A percentile compares a stretch with the other conserved stretches of the same genome.
These are phyloP conservation scores for Prinia subflava DNA, from an alignment of 2,113 vertebrate species.

Conservation along the genomic window DNA sequence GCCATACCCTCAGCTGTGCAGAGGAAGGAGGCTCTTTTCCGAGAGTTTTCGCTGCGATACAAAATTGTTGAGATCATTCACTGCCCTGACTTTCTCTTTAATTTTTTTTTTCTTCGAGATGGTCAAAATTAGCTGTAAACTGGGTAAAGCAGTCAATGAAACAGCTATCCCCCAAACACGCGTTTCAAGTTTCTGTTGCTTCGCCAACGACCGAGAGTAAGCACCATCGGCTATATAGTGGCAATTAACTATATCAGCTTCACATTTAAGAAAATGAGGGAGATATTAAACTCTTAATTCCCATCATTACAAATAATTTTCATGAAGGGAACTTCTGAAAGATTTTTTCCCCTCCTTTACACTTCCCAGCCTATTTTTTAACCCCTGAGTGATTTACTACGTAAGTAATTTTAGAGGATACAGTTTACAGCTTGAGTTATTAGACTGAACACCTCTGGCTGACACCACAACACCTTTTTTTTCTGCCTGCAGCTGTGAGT, in stretches of 20 bases:
- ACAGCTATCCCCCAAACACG: neutral
- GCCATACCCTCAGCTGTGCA: neutral
- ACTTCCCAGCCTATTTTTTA: constrained; percentile 65
- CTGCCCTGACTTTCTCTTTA: neutral
- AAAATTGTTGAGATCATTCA: neutral
- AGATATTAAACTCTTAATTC: constrained; percentile 55
- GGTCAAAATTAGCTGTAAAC: neutral
- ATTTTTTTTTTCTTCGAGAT: neutral
- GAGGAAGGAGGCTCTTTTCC: neutral
- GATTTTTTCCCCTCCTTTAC: neutral
- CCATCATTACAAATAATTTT: constrained; percentile 53
- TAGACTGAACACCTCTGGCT: constrained; percentile 79
- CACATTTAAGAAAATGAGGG: constrained; percentile 17
- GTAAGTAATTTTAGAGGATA: constrained; percentile 78
- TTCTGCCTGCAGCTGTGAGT: constrained; percentile 77
- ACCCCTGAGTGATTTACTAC: constrained; percentile 75
- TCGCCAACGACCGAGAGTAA: neutral
- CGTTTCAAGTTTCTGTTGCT: neutral
- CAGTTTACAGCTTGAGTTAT: constrained; percentile 82
- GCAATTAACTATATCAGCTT: constrained; percentile 37
- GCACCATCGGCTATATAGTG: neutral
- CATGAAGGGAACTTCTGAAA: constrained; percentile 39
- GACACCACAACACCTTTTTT: constrained; percentile 76
- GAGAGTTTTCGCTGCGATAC: neutral
- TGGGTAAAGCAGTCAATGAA: neutral